Conservation (phyloP, 1,140 invertebrate species). For the Asobara japonica region DNA sequence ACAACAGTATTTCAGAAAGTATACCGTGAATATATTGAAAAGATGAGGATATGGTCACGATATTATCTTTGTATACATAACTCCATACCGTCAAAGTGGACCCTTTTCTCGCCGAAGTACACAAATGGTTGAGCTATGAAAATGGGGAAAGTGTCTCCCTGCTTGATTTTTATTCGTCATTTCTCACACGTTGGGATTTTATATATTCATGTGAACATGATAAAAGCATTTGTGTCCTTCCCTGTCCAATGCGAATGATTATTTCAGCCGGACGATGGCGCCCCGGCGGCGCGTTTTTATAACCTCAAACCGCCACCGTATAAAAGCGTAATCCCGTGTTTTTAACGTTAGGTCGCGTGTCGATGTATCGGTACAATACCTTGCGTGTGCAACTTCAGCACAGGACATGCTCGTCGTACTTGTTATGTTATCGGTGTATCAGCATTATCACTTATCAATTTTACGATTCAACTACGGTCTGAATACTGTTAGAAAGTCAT, state of each 20-base stretch:
- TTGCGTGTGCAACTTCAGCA: constrained; percentile 2
- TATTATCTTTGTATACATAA: no score
- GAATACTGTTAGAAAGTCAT: background rate
- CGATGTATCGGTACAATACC: constrained; percentile 15
- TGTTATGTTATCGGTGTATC: background rate
- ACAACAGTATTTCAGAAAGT: no score
- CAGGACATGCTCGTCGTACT: constrained; percentile 15
- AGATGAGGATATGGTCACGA: no score
- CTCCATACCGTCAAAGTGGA: no score
- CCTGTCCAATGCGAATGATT: background rate
- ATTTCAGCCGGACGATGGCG: background rate
- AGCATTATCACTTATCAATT: constrained; percentile 27
- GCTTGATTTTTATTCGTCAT: no score
- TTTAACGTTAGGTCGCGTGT: constrained; percentile 20
- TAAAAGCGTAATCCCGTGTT: constrained; percentile 14
- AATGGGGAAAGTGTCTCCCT: no score
- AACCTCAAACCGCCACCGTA: background rate
- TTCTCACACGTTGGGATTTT: background rate
- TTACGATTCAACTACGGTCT: constrained; percentile 14
- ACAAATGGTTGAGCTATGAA: no score
- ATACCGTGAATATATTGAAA: no score
- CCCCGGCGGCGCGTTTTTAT: background rate
- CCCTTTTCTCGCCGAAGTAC: no score
- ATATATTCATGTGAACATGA: background rate
- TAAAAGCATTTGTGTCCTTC: background rate